phyloP scores from a whole-genome alignment of 2,888 invertebrate genomes.

The Drosophila helvetica region DNA sequence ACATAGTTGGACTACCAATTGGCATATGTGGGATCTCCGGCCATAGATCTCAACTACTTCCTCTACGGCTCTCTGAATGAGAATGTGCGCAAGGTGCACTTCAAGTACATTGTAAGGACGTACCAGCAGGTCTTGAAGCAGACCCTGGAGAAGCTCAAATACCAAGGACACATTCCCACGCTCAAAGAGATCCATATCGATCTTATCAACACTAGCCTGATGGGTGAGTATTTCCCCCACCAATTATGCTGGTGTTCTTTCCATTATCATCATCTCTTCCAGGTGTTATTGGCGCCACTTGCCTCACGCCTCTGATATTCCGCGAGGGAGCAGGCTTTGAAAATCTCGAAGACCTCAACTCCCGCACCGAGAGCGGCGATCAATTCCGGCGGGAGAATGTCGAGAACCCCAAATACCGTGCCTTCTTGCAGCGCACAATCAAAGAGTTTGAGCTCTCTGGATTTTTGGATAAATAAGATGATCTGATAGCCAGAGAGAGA shows the following conservation, averaged over 20 bases:
- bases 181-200: slow-evolving; percentile 82
- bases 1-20: slow-evolving; percentile 82
- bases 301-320: slow-evolving; percentile 82
- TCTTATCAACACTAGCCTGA: slow-evolving; percentile 81
- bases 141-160: slow-evolving; percentile 79
- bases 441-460: slow-evolving; percentile 83
- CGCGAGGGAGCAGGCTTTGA: slow-evolving; percentile 79
- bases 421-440: slow-evolving; percentile 80
- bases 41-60: slow-evolving; percentile 82
- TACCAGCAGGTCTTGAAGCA: slow-evolving; percentile 80
- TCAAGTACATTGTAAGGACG: slow-evolving; percentile 80
- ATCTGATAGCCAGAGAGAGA: neutral
- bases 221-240: slow-evolving; percentile 66
- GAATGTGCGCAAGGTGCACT: slow-evolving; percentile 81
- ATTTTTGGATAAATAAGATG: slow-evolving; percentile 75
- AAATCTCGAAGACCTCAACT: slow-evolving; percentile 74
- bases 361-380: slow-evolving; percentile 80
- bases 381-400: slow-evolving; percentile 79
- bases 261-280: neutral
- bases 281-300: slow-evolving; percentile 83
- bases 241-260: neutral
- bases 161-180: slow-evolving; percentile 78
- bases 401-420: slow-evolving; percentile 82
- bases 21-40: slow-evolving; percentile 82
- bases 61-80: slow-evolving; percentile 82